Conservation (phyloP, 2,888 invertebrate species). For the Cremastinae sp. region DNA sequence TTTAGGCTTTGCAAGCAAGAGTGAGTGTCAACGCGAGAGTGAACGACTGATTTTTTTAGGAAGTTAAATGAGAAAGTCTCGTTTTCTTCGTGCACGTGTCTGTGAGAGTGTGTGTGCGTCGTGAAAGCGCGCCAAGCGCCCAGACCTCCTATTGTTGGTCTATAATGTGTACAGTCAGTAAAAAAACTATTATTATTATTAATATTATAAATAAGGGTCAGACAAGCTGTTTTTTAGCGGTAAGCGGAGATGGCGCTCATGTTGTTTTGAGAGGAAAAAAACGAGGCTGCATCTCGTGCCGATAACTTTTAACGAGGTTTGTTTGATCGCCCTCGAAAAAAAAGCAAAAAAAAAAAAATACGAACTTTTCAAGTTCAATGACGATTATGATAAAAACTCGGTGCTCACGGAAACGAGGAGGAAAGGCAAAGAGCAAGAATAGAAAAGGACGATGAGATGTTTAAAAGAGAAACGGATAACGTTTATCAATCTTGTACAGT, state of each 20-base stretch:
- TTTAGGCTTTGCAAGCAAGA: slow-evolving; percentile 18
- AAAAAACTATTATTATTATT: slow-evolving; percentile 78
- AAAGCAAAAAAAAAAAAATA: slow-evolving; percentile 38
- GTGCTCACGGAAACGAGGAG: slow-evolving; percentile 61
- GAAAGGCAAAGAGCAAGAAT: slow-evolving; percentile 43
- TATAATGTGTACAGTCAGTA: slow-evolving; percentile 81
- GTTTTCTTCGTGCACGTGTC: slow-evolving; percentile 57
- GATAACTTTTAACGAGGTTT: slow-evolving; percentile 70
- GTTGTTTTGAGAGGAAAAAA: slow-evolving; percentile 59
- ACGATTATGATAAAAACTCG: slow-evolving; percentile 43
- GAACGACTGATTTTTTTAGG: slow-evolving; percentile 60
- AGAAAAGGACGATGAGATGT: slow-evolving; percentile 5
- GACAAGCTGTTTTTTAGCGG: slow-evolving; percentile 66
- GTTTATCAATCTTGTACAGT: slow-evolving; percentile 74
- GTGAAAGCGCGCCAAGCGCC: slow-evolving; percentile 74
- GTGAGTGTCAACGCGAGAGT: slow-evolving; percentile 57
- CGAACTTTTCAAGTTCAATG: slow-evolving; percentile 30
- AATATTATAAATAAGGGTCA: slow-evolving; percentile 76
- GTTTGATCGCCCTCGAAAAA: slow-evolving; percentile 66
- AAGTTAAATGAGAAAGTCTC: slow-evolving; percentile 55
- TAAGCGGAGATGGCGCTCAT: slow-evolving; percentile 56
- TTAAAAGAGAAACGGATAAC: slow-evolving; percentile 56
- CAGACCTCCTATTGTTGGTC: slow-evolving; percentile 80
- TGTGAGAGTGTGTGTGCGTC: slow-evolving; percentile 64
- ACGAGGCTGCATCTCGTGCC: slow-evolving; percentile 70